A percentile compares a stretch with the other conserved stretches of the same genome.
Conservation (phyloP, 2,888 invertebrate species). For the Liodrosophila aerea region DNA sequence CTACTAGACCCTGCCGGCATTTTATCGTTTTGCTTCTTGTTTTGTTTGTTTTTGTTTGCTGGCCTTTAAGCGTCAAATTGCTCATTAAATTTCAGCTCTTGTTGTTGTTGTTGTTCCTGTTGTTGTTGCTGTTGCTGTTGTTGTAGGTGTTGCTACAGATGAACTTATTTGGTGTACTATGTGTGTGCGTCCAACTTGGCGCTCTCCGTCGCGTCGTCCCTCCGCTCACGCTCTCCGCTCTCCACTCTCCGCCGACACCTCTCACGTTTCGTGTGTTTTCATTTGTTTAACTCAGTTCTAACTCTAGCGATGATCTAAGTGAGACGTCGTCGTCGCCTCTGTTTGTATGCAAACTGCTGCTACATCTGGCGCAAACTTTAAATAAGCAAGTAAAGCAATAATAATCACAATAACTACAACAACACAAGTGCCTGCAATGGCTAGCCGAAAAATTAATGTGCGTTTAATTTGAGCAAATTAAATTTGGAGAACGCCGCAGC, state of each 20-base stretch:
- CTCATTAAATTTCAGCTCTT: conserved; percentile 38
- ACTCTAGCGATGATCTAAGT: conserved; percentile 81
- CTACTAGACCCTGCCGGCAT: no score
- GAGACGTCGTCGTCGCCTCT: conserved; percentile 64
- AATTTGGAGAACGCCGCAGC: conserved; percentile 45
- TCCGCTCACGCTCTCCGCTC: background rate
- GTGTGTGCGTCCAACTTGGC: no score
- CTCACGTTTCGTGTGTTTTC: conserved; percentile 37
- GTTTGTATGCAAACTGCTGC: conserved; percentile 30
- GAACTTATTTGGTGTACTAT: no score
- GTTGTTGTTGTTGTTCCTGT: conserved; percentile 31
- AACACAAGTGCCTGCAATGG: conserved; percentile 47
- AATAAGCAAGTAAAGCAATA: conserved; percentile 35
- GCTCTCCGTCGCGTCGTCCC: no score
- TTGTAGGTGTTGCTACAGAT: background rate
- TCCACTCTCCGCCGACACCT: background rate
- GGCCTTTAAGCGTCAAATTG: conserved; percentile 52
- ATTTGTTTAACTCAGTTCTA: conserved; percentile 76
- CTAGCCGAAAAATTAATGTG: conserved; percentile 61
- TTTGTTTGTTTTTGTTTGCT: conserved; percentile 54
- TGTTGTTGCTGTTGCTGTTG: conserved; percentile 30
- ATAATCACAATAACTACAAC: conserved; percentile 17
- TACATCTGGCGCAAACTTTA: conserved; percentile 64
- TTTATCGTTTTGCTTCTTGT: conserved; percentile 16
- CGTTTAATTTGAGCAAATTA: conserved; percentile 71